phyloP scores from a whole-genome alignment of 2,888 invertebrate genomes.

The Eurytoma californica region DNA sequence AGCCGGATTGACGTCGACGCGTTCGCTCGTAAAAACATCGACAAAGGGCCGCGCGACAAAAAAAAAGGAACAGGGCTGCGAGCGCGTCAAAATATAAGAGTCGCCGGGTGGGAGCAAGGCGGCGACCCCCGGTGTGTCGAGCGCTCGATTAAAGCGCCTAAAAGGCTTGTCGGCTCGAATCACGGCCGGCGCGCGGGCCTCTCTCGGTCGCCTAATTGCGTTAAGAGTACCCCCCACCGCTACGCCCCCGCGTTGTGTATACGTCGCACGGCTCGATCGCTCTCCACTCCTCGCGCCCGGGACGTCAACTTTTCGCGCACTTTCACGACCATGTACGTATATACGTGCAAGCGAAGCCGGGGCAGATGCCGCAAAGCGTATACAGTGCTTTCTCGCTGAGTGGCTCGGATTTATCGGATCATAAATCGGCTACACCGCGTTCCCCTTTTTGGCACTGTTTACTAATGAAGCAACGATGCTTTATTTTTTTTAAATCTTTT shows the following conservation, averaged over 20 bases:
- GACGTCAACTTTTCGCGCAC: slow-evolving; percentile 27
- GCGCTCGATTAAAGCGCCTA: slow-evolving; percentile 45
- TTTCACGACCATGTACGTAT: slow-evolving; percentile 25
- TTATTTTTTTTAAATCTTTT: too few species aligned
- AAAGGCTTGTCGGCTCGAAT: slow-evolving; percentile 50
- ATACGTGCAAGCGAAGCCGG: slow-evolving; percentile 4
- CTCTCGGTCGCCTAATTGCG: slow-evolving; percentile 49
- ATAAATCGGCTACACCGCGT: too few species aligned
- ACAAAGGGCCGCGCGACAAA: slow-evolving; percentile 20
- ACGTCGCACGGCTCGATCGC: slow-evolving; percentile 23
- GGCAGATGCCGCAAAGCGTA: background rate
- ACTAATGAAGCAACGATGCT: too few species aligned
- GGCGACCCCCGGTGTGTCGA: background rate
- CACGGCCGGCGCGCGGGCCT: slow-evolving; percentile 24
- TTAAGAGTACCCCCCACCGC: slow-evolving; percentile 30
- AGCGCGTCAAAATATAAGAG: too few species aligned
- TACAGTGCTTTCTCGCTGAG: too few species aligned
- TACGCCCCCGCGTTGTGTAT: background rate
- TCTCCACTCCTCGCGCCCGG: background rate
- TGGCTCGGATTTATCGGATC: too few species aligned
- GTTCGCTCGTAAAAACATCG: slow-evolving; percentile 55
- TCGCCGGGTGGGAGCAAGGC: too few species aligned
- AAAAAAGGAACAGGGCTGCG: too few species aligned
- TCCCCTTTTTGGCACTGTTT: too few species aligned
- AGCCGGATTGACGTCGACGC: slow-evolving; percentile 26